Evolutionary conservation across 2,888 invertebrate genomes (phyloP).

Genomic region (Ernsta delagoae): DNA sequence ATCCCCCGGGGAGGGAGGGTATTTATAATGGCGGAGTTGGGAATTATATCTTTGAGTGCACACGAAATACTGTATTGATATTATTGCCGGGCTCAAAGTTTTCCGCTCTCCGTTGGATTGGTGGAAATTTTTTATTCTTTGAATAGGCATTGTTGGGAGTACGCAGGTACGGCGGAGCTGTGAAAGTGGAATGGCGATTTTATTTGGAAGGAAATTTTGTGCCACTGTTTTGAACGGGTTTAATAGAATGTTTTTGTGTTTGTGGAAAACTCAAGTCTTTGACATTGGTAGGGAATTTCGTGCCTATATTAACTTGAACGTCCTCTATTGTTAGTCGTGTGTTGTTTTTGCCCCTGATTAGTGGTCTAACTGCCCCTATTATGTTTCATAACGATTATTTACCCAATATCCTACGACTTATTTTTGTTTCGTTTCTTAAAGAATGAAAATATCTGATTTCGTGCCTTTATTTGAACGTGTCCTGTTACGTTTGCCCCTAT

Average conservation of each 20-base stretch:
- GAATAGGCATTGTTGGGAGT: not conserved
- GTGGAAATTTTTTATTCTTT: not conserved
- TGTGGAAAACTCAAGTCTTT: too few species aligned
- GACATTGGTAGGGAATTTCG: too few species aligned
- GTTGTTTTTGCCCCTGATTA: too few species aligned
- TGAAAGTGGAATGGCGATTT: not conserved
- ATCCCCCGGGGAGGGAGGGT: constrained; percentile 49
- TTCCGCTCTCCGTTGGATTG: not conserved
- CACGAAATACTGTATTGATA: constrained; percentile 28
- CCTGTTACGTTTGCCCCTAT: too few species aligned
- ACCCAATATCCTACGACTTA: too few species aligned
- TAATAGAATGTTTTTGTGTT: not conserved
- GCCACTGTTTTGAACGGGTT: not conserved
- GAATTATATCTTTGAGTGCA: constrained; percentile 31
- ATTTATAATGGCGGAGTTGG: constrained; percentile 60
- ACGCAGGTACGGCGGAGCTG: not conserved
- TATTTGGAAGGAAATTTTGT: not conserved
- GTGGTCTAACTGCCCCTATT: too few species aligned
- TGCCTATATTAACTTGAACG: too few species aligned
- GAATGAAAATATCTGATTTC: too few species aligned
- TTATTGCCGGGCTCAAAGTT: not conserved
- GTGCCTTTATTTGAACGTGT: too few species aligned
- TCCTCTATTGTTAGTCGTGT: too few species aligned
- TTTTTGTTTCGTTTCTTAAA: too few species aligned
- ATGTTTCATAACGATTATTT: too few species aligned